These are phyloP conservation scores for Luscinia megarhynchos DNA, from an alignment of 2,797 vertebrate species.

Conservation along the genomic window DNA sequence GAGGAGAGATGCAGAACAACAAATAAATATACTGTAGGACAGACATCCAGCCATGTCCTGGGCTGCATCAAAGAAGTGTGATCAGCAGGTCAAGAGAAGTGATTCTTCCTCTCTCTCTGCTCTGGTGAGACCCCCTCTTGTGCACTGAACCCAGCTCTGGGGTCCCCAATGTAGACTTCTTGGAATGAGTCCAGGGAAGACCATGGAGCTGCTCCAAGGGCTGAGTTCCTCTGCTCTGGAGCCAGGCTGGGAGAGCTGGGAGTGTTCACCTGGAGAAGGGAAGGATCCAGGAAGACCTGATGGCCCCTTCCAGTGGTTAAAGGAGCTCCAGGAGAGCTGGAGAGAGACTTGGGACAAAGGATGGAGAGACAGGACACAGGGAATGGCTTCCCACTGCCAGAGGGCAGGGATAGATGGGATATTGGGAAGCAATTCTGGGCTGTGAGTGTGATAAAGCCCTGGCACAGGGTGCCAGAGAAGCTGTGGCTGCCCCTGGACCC, in stretches of 20 bases:
- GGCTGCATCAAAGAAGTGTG: not conserved
- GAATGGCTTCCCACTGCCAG: not conserved
- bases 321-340: not conserved
- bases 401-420: fast-evolving
- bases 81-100: not conserved
- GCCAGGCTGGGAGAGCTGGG: not conserved
- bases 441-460: not conserved
- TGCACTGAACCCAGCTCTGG: not conserved
- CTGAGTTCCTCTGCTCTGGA: not conserved
- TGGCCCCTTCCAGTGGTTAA: fast-evolving
- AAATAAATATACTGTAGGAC: not conserved
- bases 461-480: not conserved
- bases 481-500: not conserved
- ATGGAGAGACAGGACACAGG: fast-evolving
- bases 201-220: not conserved
- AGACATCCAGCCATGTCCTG: too few species aligned
- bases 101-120: not conserved
- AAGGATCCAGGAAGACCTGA: not conserved
- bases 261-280: fast-evolving
- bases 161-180: fast-evolving
- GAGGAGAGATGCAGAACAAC: not conserved
- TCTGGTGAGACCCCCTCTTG: not conserved
- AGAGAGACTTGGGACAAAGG: fast-evolving
- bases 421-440: fast-evolving
- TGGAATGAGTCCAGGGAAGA: not conserved